These are phyloP conservation scores for Encarsia formosa DNA, from an alignment of 2,888 invertebrate genomes.

Conservation along the genomic window DNA sequence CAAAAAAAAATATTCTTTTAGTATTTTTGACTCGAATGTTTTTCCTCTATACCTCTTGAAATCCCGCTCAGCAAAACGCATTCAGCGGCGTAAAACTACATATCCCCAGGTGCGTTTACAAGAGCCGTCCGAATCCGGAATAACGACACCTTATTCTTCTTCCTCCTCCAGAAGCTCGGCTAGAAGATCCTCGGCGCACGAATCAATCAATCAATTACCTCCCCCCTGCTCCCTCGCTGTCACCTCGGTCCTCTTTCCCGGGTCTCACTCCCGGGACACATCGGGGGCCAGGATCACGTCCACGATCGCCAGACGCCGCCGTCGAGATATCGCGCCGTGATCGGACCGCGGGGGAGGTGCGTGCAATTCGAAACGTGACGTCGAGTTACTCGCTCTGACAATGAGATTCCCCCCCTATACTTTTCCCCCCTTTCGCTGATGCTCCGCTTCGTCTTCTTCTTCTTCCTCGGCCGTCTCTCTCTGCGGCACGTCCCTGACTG, in stretches of 20 bases:
- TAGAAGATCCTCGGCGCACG: not conserved
- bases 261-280: not conserved
- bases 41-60: too few species aligned
- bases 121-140: too few species aligned
- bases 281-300: too few species aligned
- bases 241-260: not conserved
- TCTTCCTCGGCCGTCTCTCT: not conserved
- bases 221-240: slow-evolving; percentile 3
- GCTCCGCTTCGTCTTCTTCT: not conserved
- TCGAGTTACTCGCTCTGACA: slow-evolving; percentile 15
- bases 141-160: not conserved
- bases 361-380: slow-evolving; percentile 51
- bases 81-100: too few species aligned
- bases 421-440: not conserved
- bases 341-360: slow-evolving; percentile 38
- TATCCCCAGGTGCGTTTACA: too few species aligned
- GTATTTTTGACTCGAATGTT: too few species aligned
- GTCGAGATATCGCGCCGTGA: slow-evolving; percentile 45
- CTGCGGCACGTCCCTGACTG: too few species aligned
- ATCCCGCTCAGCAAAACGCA: too few species aligned
- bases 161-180: not conserved
- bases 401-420: slow-evolving; percentile 6
- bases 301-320: too few species aligned
- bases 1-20: too few species aligned
- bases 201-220: not conserved